Evolutionary conservation across 2,888 invertebrate genomes (phyloP).

Genomic region (Synergus japonicus): DNA sequence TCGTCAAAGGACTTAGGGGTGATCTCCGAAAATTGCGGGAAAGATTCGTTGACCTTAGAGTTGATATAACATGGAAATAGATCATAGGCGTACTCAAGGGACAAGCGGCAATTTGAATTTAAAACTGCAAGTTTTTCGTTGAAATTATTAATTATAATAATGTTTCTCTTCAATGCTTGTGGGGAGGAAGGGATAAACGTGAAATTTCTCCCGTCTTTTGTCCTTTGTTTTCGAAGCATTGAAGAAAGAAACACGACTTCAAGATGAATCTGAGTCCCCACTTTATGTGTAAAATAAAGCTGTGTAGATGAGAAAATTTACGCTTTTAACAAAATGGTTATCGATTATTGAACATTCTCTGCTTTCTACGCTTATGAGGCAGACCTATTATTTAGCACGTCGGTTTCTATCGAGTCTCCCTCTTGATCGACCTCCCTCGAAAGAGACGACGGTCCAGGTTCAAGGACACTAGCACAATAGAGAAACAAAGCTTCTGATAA

Average conservation of each 20-base stretch:
- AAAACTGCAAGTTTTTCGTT: no score
- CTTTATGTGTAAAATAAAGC: no score
- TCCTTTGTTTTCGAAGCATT: no score
- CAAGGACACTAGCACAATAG: slow-evolving; percentile 37
- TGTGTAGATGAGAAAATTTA: background rate
- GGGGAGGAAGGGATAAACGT: no score
- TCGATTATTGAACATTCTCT: background rate
- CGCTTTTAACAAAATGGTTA: background rate
- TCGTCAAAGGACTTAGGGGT: slow-evolving; percentile 2
- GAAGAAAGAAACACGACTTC: no score
- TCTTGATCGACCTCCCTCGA: slow-evolving; percentile 14
- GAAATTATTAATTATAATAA: no score
- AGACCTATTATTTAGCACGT: background rate
- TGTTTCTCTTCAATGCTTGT: no score
- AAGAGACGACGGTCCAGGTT: slow-evolving; percentile 19
- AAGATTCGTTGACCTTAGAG: slow-evolving; percentile 17
- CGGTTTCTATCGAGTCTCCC: slow-evolving; percentile 10
- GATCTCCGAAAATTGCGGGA: slow-evolving; percentile 7
- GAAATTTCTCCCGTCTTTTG: no score
- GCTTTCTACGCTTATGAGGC: slow-evolving; percentile 13
- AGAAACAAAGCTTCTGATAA: slow-evolving; percentile 33
- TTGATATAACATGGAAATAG: slow-evolving; percentile 37
- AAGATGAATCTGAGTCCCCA: no score
- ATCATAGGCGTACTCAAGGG: background rate
- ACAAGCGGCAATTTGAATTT: background rate